Evolutionary conservation across 1,140 invertebrate genomes (phyloP).

Genomic region (Ylistrum balloti): DNA sequence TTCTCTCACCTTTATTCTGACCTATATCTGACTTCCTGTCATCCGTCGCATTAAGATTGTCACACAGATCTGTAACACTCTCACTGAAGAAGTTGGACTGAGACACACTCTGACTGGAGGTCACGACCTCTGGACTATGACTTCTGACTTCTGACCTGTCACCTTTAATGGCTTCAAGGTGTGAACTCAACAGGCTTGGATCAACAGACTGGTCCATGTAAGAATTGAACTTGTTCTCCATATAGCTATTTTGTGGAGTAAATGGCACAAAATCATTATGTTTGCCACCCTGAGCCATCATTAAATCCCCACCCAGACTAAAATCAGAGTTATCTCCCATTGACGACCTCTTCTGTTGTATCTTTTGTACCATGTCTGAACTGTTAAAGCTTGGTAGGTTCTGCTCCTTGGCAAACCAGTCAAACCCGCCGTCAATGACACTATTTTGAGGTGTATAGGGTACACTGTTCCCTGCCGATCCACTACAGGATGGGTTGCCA

Average conservation of each 20-base stretch:
- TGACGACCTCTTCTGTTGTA: conserved; percentile 73
- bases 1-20: conserved; percentile 14
- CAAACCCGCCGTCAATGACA: conserved; percentile 69
- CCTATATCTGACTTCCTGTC: neutral
- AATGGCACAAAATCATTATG: conserved; percentile 63
- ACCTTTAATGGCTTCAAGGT: conserved; percentile 15
- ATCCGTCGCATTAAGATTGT: neutral
- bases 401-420: conserved; percentile 61
- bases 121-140: conserved; percentile 19
- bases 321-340: conserved; percentile 45
- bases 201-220: conserved; percentile 4
- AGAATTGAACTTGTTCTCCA: conserved; percentile 50
- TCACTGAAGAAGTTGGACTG: neutral
- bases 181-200: neutral
- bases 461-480: conserved; percentile 20
- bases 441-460: conserved; percentile 77
- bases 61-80: neutral
- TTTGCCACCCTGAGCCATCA: conserved; percentile 43
- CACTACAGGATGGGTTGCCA: neutral
- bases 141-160: conserved; percentile 20
- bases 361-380: conserved; percentile 78
- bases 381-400: conserved; percentile 79
- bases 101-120: neutral
- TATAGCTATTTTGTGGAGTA: conserved; percentile 76
- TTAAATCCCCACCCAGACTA: neutral